Base-by-base conservation (phyloP, 2,888 invertebrate genomes). In the Rhopalosiphum nymphaeae region DNA sequence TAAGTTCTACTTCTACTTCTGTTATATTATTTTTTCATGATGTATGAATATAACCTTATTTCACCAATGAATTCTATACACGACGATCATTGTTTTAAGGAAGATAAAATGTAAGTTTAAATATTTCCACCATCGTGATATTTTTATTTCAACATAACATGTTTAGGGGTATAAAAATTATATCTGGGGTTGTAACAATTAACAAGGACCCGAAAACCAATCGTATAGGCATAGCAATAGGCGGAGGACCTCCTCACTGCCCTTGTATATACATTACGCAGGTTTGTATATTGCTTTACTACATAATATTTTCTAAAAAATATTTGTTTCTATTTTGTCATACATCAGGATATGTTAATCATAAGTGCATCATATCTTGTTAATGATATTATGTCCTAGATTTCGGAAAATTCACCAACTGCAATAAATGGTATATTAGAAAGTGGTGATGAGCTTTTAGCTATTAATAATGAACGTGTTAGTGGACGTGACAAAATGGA, bases 251-350 rank as follows among this genome's bases (percentile, higher is more conserved):
- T 46, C 98, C 99, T 10, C 96, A 98, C 92, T 99, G 99, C 95
- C 99, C 99, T 0, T 99, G 99, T 96, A 97, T 99, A 11, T 99
- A 99, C 96, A 99, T 99, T 95, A 99, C 99, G 0, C 99, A 99
- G 97, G 98, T 98, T 96, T 57, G 13, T 16, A 67, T 67, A 67
- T 67, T 26, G 21, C 3, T 44, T 61, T 44, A 49, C 26, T 89
- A 36, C 9, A 36, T 78, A 21, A 36, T 78, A 21, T 78, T 36
- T 78, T 78, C 9, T 36, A 25, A 78, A 21, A 78, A 36, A 78
- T 78, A 21, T 36, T 36, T 36, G 7, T 36, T 78, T 36, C 4
- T 67, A 61, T n/a, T 67, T 16, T n/a, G n/a, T 36, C 7, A 7
- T 78, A 1, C 0, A 78, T 21, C 16, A 5, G 1, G n/a, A n/a